Evolutionary conservation across 2,797 vertebrate genomes (phyloP), one percentile per base, ranked within the genome.

Genomic region (Argentina silus): DNA sequence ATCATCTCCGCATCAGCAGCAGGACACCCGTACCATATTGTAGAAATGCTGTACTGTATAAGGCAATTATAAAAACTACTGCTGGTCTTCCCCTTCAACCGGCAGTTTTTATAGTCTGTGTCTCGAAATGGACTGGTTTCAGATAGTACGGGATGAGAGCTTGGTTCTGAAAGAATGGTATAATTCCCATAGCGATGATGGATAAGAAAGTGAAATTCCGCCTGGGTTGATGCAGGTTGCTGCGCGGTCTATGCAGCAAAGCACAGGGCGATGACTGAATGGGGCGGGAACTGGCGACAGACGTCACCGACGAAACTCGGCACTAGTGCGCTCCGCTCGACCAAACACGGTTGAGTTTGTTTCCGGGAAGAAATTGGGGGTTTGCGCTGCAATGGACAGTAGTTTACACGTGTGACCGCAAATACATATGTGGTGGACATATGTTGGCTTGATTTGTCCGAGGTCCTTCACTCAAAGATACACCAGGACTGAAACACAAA

Each of bases 141-240:
- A 79, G 73, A 67, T 70, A 76, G 74, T 78, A 70, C 21, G 83
- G 78, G 78, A 74, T 64, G 70, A 79, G 85, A 78, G 82, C 81
- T 81, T 70, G 81, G 73, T 86, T 89, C 73, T 70, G 67, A 69
- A 69, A 77, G 76, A 75, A 75, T 63, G 83, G 74, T 61, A 71
- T 73, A 83, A 88, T 82, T 90, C 86, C 93, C 93, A 94, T 94
- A 69, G 89, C 91, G 89, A 74, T 90, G 89, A 88, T 62, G 84
- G 85, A 85, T 80, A 71, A 67, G 83, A 76, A 77, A 47, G 68
- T 53, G 75, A 69, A 77, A 76, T 79, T 77, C 79, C 68, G 86
- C 81, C 85, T 89, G 90, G 75, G 83, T 83, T 84, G 69, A 81
- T 83, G 77, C 85, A 66, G 77, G 75, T 72, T 81, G 61, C 77